Conservation (phyloP, 2,888 invertebrate genomes). For the Eugnorisma glareosa region DNA sequence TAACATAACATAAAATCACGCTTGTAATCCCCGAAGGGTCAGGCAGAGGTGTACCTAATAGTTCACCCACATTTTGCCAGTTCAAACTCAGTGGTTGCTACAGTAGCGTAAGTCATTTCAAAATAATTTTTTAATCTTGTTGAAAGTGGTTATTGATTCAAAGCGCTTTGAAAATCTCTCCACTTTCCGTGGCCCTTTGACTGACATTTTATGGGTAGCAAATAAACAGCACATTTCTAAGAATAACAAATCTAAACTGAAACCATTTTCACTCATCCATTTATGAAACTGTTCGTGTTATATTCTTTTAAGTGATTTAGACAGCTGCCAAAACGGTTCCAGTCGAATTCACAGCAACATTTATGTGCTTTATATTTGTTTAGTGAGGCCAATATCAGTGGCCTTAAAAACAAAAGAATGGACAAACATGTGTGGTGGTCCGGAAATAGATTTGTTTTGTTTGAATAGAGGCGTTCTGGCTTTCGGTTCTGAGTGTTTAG, state of each 20-base stretch:
- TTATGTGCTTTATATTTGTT: constrained; percentile 52
- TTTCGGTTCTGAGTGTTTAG: constrained; percentile 33
- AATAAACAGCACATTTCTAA: not conserved
- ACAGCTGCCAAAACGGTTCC: constrained; percentile 58
- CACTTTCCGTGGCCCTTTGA: not conserved
- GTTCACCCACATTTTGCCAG: too few species aligned
- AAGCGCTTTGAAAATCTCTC: not conserved
- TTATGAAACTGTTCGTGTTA: constrained; percentile 31
- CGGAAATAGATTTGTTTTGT: constrained; percentile 39
- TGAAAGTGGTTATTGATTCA: not conserved
- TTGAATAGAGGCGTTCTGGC: constrained; percentile 15
- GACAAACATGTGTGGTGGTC: constrained; percentile 19
- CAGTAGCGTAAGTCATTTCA: not conserved
- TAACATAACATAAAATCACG: too few species aligned
- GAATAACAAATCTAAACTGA: constrained; percentile 3
- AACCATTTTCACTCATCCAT: constrained; percentile 3
- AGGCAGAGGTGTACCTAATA: too few species aligned
- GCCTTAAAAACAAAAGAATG: constrained; percentile 36
- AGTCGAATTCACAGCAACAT: constrained; percentile 36
- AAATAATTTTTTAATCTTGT: not conserved
- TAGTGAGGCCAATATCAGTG: constrained; percentile 36
- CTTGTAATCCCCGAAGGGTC: too few species aligned
- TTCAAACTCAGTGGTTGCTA: too few species aligned
- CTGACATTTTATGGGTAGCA: not conserved
- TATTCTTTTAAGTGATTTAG: constrained; percentile 48